A percentile compares a stretch with the other conserved stretches of the same genome.
These are phyloP conservation scores for Drosophila austrosaltans DNA, from an alignment of 2,888 invertebrate genomes.

Conservation along the genomic window DNA sequence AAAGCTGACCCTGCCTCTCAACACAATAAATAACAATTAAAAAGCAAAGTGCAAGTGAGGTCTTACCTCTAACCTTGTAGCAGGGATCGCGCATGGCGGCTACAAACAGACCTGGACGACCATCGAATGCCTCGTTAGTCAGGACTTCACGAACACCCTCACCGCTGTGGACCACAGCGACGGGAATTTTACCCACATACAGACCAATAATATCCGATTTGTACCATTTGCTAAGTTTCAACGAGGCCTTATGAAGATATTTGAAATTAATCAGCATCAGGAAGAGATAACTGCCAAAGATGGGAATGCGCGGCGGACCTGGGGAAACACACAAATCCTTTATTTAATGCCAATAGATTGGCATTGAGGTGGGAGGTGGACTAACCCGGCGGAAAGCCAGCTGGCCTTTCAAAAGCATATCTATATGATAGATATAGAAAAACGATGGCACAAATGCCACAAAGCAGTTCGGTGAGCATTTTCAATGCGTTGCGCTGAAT, in stretches of 20 bases:
- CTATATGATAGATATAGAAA: conserved; percentile 82
- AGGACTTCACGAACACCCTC: conserved; percentile 86
- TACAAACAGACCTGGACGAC: conserved; percentile 85
- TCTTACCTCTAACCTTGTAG: conserved; percentile 72
- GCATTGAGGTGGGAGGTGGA: background rate
- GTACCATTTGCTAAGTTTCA: conserved; percentile 85
- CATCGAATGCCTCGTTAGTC: conserved; percentile 86
- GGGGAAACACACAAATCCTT: conserved; percentile 37
- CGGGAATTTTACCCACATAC: conserved; percentile 84
- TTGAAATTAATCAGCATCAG: conserved; percentile 85
- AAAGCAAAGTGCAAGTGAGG: conserved; percentile 2
- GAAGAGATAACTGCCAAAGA: conserved; percentile 87
- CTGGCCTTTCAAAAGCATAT: conserved; percentile 83
- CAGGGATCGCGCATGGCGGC: conserved; percentile 84
- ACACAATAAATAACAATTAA: background rate
- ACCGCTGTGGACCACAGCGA: conserved; percentile 85
- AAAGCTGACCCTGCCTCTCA: background rate
- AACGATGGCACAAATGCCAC: conserved; percentile 75
- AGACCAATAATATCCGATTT: conserved; percentile 86
- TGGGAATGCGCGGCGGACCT: conserved; percentile 87
- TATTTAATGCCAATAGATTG: conserved; percentile 3
- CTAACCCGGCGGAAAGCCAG: conserved; percentile 86
- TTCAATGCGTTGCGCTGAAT: conserved; percentile 24
- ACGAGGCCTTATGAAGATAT: conserved; percentile 85
- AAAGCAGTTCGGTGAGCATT: conserved; percentile 81